phyloP scores from a whole-genome alignment of 2,797 vertebrate genomes.

The Silurus lanzhouensis region DNA sequence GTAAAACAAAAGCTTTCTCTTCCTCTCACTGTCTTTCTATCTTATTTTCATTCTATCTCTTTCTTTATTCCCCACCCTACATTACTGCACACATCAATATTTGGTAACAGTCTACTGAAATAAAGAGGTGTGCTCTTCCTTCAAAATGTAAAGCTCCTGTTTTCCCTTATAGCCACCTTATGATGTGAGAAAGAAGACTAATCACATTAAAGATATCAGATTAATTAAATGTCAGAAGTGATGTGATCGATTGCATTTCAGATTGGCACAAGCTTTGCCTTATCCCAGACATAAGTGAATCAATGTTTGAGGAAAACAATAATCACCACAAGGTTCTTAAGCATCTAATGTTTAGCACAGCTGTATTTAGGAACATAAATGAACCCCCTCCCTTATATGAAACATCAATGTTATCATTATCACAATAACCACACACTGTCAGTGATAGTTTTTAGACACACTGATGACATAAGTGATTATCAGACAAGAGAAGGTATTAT shows the following conservation, averaged over 20 bases:
- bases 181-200: not conserved
- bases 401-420: not conserved
- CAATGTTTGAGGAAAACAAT: not conserved
- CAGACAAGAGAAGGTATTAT: slow-evolving; percentile 6
- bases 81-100: not conserved
- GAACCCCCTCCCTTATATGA: not conserved
- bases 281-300: not conserved
- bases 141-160: not conserved
- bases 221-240: too few relatives aligned
- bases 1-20: slow-evolving; percentile 23
- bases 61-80: not conserved
- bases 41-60: not conserved
- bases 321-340: not conserved
- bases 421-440: not conserved
- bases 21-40: not conserved
- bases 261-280: not conserved
- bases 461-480: not conserved
- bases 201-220: not conserved
- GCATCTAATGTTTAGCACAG: not conserved
- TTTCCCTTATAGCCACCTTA: not conserved
- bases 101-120: not conserved
- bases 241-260: not conserved
- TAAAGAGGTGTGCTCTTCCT: not conserved
- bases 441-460: not conserved
- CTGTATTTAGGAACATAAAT: not conserved